Percentiles rank a stretch among this genome's conserved stretches.
phyloP scores from a whole-genome alignment of 2,113 vertebrate genomes.

The Epinephelus fuscoguttatus region DNA sequence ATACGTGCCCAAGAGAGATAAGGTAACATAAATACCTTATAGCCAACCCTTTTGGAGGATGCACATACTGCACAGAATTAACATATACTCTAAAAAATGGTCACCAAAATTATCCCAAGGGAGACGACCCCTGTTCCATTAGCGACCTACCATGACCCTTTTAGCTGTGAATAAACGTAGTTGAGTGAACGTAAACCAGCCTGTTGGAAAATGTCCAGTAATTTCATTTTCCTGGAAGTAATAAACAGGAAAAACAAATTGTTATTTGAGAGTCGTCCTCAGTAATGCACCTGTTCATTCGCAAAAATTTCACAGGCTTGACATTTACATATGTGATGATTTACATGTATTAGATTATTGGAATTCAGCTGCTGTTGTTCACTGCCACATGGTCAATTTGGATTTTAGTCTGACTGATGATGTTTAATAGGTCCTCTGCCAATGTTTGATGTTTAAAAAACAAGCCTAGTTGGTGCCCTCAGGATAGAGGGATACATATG shows the following conservation, averaged over 20 bases:
- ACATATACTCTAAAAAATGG: neutral
- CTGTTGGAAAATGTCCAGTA: neutral
- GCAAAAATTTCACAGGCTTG: neutral
- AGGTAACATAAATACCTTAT: neutral
- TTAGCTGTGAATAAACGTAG: neutral
- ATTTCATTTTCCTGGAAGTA: neutral
- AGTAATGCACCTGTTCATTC: conserved; percentile 14
- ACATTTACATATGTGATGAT: conserved; percentile 18
- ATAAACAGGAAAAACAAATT: conserved; percentile 1
- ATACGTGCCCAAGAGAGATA: neutral
- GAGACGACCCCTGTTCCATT: conserved; percentile 21
- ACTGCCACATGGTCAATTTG: conserved; percentile 12
- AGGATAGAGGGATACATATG: conserved; percentile 10
- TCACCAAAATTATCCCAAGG: neutral
- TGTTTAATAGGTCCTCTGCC: conserved; percentile 20
- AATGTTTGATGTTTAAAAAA: conserved; percentile 41
- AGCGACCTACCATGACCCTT: neutral
- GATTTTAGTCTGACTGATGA: conserved; percentile 32
- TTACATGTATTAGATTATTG: neutral
- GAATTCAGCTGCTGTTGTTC: conserved; percentile 23
- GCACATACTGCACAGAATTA: neutral
- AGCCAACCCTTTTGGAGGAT: neutral
- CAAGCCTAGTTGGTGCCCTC: conserved; percentile 11
- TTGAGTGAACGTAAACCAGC: conserved; percentile 3
- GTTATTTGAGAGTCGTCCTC: neutral